Conservation (phyloP, 2,113 vertebrate species). For the Scortum barcoo region DNA sequence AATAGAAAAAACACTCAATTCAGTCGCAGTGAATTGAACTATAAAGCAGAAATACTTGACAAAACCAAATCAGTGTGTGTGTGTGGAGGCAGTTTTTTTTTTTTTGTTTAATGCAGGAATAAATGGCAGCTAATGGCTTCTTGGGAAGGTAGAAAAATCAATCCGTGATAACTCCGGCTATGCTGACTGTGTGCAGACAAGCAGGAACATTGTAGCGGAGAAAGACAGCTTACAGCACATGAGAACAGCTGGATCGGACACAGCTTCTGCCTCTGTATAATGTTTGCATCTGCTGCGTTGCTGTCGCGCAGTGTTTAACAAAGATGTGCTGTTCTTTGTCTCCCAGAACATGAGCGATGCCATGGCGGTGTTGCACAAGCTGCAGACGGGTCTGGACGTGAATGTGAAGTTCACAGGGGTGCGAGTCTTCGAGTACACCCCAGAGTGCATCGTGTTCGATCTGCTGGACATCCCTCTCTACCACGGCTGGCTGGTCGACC, state of each 20-base stretch:
- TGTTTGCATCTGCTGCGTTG: not conserved
- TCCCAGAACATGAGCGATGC: slow-evolving; percentile 98
- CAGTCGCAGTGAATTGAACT: not conserved
- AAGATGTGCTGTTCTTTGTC: slow-evolving; percentile 4
- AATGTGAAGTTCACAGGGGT: slow-evolving; percentile 98
- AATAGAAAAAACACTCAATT: slow-evolving; percentile 34
- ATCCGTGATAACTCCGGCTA: slow-evolving; percentile 1
- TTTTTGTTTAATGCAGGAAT: not conserved
- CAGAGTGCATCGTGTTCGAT: slow-evolving; percentile 99
- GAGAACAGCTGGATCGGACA: not conserved
- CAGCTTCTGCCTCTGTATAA: not conserved
- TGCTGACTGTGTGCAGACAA: slow-evolving; percentile 30
- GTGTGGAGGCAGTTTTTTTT: not conserved
- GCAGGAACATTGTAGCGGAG: not conserved
- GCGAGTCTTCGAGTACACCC: slow-evolving; percentile 97
- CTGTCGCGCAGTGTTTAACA: not conserved
- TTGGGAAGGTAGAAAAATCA: slow-evolving; percentile 33
- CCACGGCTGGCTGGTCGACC: slow-evolving; percentile 98
- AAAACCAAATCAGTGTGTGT: not conserved
- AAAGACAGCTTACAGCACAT: not conserved
- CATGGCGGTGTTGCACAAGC: slow-evolving; percentile 97
- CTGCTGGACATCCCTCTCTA: slow-evolving; percentile 98
- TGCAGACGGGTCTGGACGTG: slow-evolving; percentile 98
- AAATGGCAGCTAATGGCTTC: slow-evolving; percentile 35
- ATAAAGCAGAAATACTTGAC: not conserved